Base-by-base conservation (phyloP, 2,113 vertebrate species). In the Uropsilus gracilis region DNA sequence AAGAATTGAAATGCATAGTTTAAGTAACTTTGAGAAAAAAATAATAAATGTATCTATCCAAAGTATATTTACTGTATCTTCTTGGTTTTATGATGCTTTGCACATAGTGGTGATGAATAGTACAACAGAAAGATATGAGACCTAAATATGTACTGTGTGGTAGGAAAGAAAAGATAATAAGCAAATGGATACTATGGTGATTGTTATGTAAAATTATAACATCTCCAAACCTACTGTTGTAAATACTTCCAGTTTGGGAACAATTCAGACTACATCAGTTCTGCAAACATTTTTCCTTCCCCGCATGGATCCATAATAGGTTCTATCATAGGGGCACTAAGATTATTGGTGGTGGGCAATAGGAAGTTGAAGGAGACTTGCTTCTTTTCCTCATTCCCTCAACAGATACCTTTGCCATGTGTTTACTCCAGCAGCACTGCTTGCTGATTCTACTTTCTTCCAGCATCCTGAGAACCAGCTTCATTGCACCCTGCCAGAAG, bases 31-130 rank as follows among this genome's bases (percentile, higher is more conserved):
- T 89, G 32, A 84, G 3, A 39, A 76, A 57, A 89, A 78, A 63
- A 32, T 53, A 96, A 96, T 94, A 87, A 94, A 91, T 90, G 9
- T 5, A 34, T 53, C 8, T 34, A 57, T 22, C 17, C 63, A 42
- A 86, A 10, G 9, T 86, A 24, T 82, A 53, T 57, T 88, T 86
- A 8, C 22, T 81, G 22, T 88, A 6, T 17, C 44, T 94, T 75
- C 10, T 82, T 20, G 22, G 32, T 90, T 20, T 55, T 69, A 64
- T 28, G 64, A 28, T 69, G 28, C 18, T 69, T 4, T 24, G 59
- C 18, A 28, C 4, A 18, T 32, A 18, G 32, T 3, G 0, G 16
- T 18, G 6, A n/a, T 82, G 34, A 30, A 14, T 2, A 86, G 7
- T 39, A 44, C 59, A 66, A 86, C 5, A 48, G 42, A 50, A 48